These are phyloP conservation scores for Netelia fuscicornis DNA, from an alignment of 2,888 invertebrate genomes.

Conservation along the genomic window DNA sequence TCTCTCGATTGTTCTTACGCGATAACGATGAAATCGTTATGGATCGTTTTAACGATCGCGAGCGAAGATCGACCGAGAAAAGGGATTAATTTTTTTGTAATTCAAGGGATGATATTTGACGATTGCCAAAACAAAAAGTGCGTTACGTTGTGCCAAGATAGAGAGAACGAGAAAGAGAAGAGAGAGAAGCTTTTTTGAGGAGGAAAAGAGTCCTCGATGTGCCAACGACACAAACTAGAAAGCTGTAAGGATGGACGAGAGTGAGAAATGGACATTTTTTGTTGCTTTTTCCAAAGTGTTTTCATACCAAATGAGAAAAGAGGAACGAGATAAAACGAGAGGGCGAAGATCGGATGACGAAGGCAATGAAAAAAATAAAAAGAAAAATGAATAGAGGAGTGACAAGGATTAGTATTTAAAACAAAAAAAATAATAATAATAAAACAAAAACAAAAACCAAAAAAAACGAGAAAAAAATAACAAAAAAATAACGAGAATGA, in stretches of 20 bases:
- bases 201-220: neutral
- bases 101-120: neutral
- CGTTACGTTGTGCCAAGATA: slow-evolving; percentile 26
- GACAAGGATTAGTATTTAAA: slow-evolving; percentile 7
- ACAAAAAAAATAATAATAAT: neutral
- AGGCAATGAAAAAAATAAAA: neutral
- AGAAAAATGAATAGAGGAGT: neutral
- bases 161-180: neutral
- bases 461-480: neutral
- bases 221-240: neutral
- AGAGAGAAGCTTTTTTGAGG: neutral
- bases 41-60: slow-evolving; percentile 34
- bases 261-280: slow-evolving; percentile 60
- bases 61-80: slow-evolving; percentile 40
- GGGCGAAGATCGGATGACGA: slow-evolving; percentile 15
- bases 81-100: slow-evolving; percentile 13
- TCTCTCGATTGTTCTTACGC: slow-evolving; percentile 2
- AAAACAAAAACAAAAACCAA: neutral
- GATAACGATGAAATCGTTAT: slow-evolving; percentile 42
- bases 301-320: slow-evolving; percentile 18
- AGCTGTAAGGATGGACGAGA: slow-evolving; percentile 28
- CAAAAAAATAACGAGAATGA: slow-evolving; percentile 25
- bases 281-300: slow-evolving; percentile 21
- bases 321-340: neutral
- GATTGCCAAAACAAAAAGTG: neutral